phyloP scores from a whole-genome alignment of 2,113 vertebrate species.

The Lonchura striata region DNA sequence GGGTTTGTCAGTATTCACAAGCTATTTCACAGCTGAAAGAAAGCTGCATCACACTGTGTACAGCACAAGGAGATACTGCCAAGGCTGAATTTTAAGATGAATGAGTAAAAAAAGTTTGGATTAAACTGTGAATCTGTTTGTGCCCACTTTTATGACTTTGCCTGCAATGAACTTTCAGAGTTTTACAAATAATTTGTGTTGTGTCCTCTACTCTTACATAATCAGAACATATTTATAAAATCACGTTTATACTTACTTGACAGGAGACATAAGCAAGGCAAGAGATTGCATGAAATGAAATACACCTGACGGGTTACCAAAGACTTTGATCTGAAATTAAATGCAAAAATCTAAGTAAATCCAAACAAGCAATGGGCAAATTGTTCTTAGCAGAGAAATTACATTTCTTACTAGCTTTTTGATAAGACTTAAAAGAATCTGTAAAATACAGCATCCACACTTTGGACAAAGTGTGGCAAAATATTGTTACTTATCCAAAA shows the following conservation, averaged over 20 bases:
- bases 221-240: neutral
- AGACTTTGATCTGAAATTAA: conserved; percentile 87
- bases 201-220: neutral
- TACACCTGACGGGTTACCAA: conserved; percentile 83
- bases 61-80: neutral
- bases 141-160: neutral
- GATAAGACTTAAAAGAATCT: neutral
- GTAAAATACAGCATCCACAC: neutral
- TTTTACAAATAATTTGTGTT: neutral
- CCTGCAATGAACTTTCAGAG: neutral
- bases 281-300: conserved; percentile 97
- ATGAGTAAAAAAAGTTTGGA: neutral
- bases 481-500: neutral
- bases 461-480: neutral
- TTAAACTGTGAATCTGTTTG: neutral
- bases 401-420: neutral
- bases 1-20: neutral
- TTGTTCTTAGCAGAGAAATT: neutral
- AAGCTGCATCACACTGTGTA: neutral
- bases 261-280: conserved; percentile 92
- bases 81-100: neutral
- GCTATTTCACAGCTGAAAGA: neutral
- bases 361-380: neutral
- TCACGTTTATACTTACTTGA: conserved; percentile 73
- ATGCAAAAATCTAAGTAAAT: conserved; percentile 10